Evolutionary conservation across 2,888 invertebrate species (phyloP).

Genomic region (Leptopterna dolabrata): DNA sequence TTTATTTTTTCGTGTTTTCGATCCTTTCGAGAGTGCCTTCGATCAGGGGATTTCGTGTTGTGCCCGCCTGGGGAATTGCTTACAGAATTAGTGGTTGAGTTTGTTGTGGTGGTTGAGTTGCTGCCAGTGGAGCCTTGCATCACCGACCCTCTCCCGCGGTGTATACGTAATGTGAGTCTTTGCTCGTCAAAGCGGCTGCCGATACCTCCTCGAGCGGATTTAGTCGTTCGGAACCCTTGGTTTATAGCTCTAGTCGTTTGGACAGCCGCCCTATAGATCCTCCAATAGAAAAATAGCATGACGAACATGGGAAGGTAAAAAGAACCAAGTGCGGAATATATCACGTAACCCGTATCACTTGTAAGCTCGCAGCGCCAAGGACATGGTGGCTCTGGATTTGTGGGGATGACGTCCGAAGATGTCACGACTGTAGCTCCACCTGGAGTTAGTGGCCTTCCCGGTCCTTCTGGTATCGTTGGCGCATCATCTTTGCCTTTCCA

Average conservation of each 20-base stretch:
- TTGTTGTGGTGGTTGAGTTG: slow-evolving; percentile 65
- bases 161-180: slow-evolving; percentile 89
- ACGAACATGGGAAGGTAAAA: slow-evolving; percentile 98
- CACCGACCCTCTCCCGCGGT: slow-evolving; percentile 81
- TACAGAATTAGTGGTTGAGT: slow-evolving; percentile 61
- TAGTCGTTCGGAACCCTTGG: slow-evolving; percentile 89
- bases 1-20: slow-evolving; percentile 78
- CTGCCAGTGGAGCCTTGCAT: slow-evolving; percentile 70
- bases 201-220: slow-evolving; percentile 71
- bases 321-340: slow-evolving; percentile 97
- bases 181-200: slow-evolving; percentile 88
- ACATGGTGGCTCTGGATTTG: slow-evolving; percentile 59
- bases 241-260: slow-evolving; percentile 93
- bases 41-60: slow-evolving; percentile 51
- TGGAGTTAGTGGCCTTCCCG: slow-evolving; percentile 56
- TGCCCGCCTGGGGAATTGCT: slow-evolving; percentile 60
- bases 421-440: slow-evolving; percentile 52
- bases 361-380: slow-evolving; percentile 72
- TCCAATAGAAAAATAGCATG: slow-evolving; percentile 98
- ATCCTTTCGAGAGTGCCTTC: slow-evolving; percentile 56
- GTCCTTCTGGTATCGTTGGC: slow-evolving; percentile 43
- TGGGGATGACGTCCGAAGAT: slow-evolving; percentile 27
- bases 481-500: slow-evolving; percentile 77
- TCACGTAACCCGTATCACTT: slow-evolving; percentile 94
- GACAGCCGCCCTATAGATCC: slow-evolving; percentile 94